Percentiles rank a stretch among this genome's conserved stretches.
phyloP scores from a whole-genome alignment of 2,888 invertebrate genomes.

The Drosophila neotestacea region DNA sequence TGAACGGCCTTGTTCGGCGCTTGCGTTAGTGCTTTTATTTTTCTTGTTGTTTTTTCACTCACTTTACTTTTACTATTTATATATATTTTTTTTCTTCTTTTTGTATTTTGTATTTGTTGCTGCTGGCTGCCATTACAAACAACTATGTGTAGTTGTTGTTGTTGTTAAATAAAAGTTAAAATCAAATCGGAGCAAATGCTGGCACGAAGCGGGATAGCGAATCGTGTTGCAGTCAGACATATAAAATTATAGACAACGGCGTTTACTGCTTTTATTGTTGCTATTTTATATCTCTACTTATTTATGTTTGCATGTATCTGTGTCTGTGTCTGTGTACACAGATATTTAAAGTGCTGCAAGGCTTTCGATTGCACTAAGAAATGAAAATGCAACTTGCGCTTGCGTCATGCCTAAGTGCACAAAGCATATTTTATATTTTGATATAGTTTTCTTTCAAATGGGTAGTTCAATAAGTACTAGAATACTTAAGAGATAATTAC shows the following conservation, averaged over 20 bases:
- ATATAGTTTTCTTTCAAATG: slow-evolving; percentile 32
- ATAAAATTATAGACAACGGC: slow-evolving; percentile 75
- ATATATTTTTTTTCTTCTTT: slow-evolving; percentile 34
- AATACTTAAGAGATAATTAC: not conserved
- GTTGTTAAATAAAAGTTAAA: slow-evolving; percentile 76
- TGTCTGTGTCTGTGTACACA: slow-evolving; percentile 47
- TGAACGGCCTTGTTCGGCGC: slow-evolving; percentile 83
- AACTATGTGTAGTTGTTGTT: slow-evolving; percentile 37
- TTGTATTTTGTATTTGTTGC: slow-evolving; percentile 15
- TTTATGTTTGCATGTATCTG: slow-evolving; percentile 17
- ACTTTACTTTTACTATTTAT: slow-evolving; percentile 73
- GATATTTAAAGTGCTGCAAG: slow-evolving; percentile 76
- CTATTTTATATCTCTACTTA: slow-evolving; percentile 53
- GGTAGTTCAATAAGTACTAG: slow-evolving; percentile 14
- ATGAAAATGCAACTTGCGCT: slow-evolving; percentile 63
- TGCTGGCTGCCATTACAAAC: slow-evolving; percentile 63
- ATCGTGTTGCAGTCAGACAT: slow-evolving; percentile 74
- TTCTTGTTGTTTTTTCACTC: slow-evolving; percentile 58
- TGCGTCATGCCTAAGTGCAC: slow-evolving; percentile 80
- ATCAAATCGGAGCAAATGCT: slow-evolving; percentile 78
- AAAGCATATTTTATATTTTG: slow-evolving; percentile 68
- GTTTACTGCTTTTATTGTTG: slow-evolving; percentile 52
- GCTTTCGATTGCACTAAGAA: slow-evolving; percentile 70
- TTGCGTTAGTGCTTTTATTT: slow-evolving; percentile 62
- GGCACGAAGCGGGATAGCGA: slow-evolving; percentile 65